Base-by-base conservation (phyloP, 2,888 invertebrate genomes). In the Epinotia bilunana region DNA sequence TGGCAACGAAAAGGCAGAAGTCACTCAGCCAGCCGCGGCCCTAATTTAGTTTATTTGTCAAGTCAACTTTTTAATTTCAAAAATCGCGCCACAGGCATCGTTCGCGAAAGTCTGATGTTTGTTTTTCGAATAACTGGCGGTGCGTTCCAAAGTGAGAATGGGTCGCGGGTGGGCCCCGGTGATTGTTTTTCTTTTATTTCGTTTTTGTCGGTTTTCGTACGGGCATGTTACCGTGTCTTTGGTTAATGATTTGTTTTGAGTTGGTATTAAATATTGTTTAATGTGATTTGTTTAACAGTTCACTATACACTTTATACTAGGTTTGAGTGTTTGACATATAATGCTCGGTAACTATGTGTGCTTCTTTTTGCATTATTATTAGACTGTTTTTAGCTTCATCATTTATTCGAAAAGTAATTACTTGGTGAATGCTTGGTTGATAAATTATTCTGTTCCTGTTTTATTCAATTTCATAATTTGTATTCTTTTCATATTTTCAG, bases 101-200 rank as follows among this genome's bases (percentile, higher is more conserved):
- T 82, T 83, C 68, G 85, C 85, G 72, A 84, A 79, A 77, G 76
- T 65, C 62, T 67, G 16, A 77, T 74, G 80, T 86, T 86, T 85
- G 83, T 79, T 80, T 82, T 79, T 78, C 77, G 78, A 82, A 79
- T 83, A 79, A 78, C 81, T 81, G 72, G 74, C 77, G 77, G 77
- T 78, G 73, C 73, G 73, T 77, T 78, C 75, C 77, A 77, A 77
- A 77, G 77, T 79, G 77, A 80, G 84, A 85, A 85, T 81, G 80
- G 78, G 79, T 79, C 79, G 86, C 82, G 87, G 83, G 88, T 88
- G 88, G 69, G 71, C 73, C 72, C 72, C 39, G 46, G 72, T 65
- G 76, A 74, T 75, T 74, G 77, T 77, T 63, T 73, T 74, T 72
- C 39, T 77, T 73, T 64, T 62, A 68, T 77, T 78, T 77, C 18